phyloP scores from a whole-genome alignment of 2,113 vertebrate genomes.

The Passer montanus region DNA sequence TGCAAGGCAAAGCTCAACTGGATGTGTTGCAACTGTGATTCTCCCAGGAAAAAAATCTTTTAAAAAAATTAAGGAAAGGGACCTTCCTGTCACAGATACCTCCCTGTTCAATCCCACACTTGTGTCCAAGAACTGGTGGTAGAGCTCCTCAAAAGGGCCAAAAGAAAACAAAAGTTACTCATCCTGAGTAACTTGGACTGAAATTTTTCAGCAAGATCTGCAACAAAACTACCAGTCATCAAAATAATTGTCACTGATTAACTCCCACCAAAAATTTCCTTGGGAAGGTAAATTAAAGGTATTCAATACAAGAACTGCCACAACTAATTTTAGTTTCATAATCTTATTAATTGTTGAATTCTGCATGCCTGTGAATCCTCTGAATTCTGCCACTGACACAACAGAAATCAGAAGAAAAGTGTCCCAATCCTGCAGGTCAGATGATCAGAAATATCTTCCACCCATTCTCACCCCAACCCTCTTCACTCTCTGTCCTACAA shows the following conservation, averaged over 20 bases:
- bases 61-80: neutral
- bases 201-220: neutral
- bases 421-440: neutral
- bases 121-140: neutral
- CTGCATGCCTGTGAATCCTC: neutral
- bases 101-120: neutral
- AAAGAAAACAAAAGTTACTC: neutral
- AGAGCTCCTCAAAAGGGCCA: neutral
- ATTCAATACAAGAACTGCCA: neutral
- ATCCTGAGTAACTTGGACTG: neutral
- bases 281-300: neutral
- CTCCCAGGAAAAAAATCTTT: neutral
- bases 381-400: neutral
- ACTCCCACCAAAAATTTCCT: neutral
- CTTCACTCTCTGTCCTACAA: neutral
- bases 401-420: neutral
- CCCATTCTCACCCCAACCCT: neutral
- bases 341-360: neutral
- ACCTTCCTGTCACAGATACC: neutral
- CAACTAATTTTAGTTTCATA: neutral
- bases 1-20: neutral
- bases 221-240: neutral
- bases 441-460: neutral
- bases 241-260: neutral
- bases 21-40: neutral